Evolutionary conservation across 2,888 invertebrate genomes (phyloP).

Genomic region (Lasioglossum vierecki): DNA sequence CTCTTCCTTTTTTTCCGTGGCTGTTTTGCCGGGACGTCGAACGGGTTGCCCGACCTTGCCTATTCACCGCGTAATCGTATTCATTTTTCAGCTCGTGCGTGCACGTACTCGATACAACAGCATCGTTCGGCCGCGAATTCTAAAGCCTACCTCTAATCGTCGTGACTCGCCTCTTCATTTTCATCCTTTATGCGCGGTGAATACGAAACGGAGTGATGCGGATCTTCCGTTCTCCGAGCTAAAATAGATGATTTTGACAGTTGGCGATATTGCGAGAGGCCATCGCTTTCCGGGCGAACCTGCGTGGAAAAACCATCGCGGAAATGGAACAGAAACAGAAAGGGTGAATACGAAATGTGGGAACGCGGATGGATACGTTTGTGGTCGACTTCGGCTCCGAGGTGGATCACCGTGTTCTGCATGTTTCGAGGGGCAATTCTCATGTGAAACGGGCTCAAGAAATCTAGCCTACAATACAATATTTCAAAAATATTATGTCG

Average conservation of each 20-base stretch:
- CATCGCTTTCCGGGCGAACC: not conserved
- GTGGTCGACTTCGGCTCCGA: not conserved
- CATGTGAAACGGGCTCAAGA: not conserved
- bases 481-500: not conserved
- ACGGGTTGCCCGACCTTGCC: conserved; percentile 58
- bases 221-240: conserved; percentile 13
- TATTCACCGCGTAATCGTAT: conserved; percentile 51
- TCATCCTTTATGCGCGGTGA: conserved; percentile 12
- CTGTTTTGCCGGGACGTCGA: conserved; percentile 6
- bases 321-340: not conserved
- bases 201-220: conserved; percentile 22
- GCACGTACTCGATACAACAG: conserved; percentile 52
- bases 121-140: conserved; percentile 56
- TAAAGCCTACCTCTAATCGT: conserved; percentile 50
- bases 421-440: not conserved
- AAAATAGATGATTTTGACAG: not conserved
- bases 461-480: not conserved
- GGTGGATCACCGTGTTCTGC: not conserved
- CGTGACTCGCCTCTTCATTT: conserved; percentile 11
- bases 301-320: conserved; percentile 2
- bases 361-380: not conserved
- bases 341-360: conserved; percentile 10
- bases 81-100: conserved; percentile 61
- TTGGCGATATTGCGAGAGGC: not conserved
- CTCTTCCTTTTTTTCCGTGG: not conserved